Evolutionary conservation across 2,888 invertebrate species (phyloP).

Genomic region (Odontomyia ornata): DNA sequence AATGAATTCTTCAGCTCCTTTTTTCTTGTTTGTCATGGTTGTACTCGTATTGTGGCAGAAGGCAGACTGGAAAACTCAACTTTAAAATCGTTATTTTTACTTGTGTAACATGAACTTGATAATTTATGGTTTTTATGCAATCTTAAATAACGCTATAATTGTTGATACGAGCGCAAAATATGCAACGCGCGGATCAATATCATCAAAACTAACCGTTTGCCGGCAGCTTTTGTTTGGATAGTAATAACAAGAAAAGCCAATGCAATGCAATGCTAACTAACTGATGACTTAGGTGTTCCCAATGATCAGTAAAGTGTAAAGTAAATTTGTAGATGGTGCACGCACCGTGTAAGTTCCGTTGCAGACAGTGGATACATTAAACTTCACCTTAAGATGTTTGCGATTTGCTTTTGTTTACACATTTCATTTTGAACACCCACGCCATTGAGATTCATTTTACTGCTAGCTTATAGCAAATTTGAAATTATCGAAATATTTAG

Average conservation of each 20-base stretch:
- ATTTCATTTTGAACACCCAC: no score
- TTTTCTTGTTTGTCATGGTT: not conserved
- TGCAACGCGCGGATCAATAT: not conserved
- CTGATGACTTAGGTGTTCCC: not conserved
- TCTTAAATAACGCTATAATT: not conserved
- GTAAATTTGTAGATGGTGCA: not conserved
- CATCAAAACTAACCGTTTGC: not conserved
- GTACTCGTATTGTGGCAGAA: not conserved
- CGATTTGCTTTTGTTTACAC: not conserved
- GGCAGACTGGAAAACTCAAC: not conserved
- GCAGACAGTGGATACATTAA: not conserved
- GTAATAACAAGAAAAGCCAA: not conserved
- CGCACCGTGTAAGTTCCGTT: conserved; percentile 1
- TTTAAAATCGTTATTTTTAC: not conserved
- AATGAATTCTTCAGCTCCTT: not conserved
- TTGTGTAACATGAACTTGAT: conserved; percentile 10
- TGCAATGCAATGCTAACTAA: not conserved
- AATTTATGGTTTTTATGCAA: conserved; percentile 1
- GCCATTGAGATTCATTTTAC: no score
- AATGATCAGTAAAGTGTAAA: not conserved
- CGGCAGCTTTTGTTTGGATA: not conserved
- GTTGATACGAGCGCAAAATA: not conserved
- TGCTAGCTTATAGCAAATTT: no score
- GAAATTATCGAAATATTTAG: no score
- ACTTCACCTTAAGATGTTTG: not conserved